These are phyloP conservation scores for Peromyscus nudipes DNA, from an alignment of 2,797 vertebrate genomes.

Conservation along the genomic window DNA sequence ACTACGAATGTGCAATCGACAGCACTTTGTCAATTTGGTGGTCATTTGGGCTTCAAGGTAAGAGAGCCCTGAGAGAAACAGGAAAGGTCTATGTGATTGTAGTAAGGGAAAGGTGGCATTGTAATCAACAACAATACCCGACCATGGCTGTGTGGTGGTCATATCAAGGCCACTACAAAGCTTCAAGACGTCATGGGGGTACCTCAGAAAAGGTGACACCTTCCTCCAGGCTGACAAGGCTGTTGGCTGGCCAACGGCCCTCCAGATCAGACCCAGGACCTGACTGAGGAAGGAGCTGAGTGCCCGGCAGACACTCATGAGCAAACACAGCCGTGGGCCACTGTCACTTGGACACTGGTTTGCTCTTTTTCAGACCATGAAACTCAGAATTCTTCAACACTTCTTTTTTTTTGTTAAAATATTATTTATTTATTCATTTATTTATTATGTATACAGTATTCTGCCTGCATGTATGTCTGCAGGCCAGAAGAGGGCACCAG, in stretches of 20 bases:
- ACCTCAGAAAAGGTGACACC: neutral
- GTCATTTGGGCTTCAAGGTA: neutral
- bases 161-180: neutral
- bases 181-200: neutral
- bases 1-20: neutral
- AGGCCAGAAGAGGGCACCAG: too few species aligned
- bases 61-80: neutral
- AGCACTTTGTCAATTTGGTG: neutral
- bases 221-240: neutral
- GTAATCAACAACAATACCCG: neutral
- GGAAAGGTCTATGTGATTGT: neutral
- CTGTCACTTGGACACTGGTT: neutral
- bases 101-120: neutral
- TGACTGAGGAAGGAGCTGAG: neutral
- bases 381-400: neutral
- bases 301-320: too few species aligned
- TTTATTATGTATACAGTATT: too few species aligned
- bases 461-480: too few species aligned
- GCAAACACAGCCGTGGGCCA: neutral
- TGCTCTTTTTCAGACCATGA: neutral
- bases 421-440: too few species aligned
- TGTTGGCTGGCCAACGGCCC: accelerated
- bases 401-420: too few species aligned
- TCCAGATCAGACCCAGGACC: neutral
- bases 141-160: neutral